phyloP scores from a whole-genome alignment of 2,797 vertebrate genomes.

The Falco novaeseelandiae region DNA sequence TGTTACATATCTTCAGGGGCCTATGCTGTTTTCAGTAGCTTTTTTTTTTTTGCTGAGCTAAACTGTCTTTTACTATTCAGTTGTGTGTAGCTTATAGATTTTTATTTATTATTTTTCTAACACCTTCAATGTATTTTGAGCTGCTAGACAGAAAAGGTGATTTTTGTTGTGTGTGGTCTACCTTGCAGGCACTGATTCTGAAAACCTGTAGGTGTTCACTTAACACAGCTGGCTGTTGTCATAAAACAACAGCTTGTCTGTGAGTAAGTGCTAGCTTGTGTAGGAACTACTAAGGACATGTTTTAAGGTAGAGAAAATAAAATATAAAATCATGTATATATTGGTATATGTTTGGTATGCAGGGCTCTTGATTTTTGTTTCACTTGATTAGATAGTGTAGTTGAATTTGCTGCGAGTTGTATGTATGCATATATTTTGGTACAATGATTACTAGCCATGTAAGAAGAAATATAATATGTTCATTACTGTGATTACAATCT shows the following conservation, averaged over 20 bases:
- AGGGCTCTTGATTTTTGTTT: neutral
- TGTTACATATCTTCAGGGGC: neutral
- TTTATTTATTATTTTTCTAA: neutral
- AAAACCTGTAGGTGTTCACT: neutral
- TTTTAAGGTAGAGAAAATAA: neutral
- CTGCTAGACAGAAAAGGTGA: neutral
- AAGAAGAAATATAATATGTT: neutral
- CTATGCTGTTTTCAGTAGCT: neutral
- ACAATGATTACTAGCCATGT: neutral
- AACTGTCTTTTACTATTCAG: neutral
- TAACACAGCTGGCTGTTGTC: neutral
- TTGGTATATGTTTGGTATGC: neutral
- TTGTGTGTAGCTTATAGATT: neutral
- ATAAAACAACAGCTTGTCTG: neutral
- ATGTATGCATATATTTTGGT: neutral
- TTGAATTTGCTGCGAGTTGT: neutral
- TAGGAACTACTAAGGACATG: neutral
- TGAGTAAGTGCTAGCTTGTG: neutral
- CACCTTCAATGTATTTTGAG: neutral
- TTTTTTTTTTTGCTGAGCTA: neutral
- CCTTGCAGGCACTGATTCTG: neutral
- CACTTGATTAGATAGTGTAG: neutral
- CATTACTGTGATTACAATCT: neutral
- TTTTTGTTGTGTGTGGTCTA: neutral
- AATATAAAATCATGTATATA: neutral